phyloP scores from a whole-genome alignment of 2,888 invertebrate species.

The Ethmia dodecea region DNA sequence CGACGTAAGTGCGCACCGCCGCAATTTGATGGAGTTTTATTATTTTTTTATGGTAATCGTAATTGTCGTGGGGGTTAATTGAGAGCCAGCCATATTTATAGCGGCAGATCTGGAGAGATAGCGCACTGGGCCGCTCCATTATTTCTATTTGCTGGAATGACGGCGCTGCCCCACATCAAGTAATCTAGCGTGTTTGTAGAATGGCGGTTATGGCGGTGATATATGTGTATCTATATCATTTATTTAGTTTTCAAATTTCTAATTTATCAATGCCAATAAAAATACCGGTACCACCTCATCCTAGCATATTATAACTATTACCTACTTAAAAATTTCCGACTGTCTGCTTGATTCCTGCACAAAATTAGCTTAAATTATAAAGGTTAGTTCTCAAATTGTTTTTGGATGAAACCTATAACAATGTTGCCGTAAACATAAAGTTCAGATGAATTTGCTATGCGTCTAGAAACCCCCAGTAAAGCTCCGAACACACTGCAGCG shows the following conservation, averaged over 20 bases:
- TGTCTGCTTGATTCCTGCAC: not conserved
- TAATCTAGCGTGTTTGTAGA: too few relatives aligned
- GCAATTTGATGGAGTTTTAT: constrained; percentile 61
- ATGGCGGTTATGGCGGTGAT: too few relatives aligned
- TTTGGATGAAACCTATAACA: too few relatives aligned
- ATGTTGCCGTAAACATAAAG: too few relatives aligned
- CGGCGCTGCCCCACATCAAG: constrained; percentile 20
- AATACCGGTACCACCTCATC: too few relatives aligned
- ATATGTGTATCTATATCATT: too few relatives aligned
- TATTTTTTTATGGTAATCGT: constrained; percentile 67
- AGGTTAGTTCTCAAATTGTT: not conserved
- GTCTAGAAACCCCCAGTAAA: constrained; percentile 28
- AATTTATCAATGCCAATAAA: too few relatives aligned
- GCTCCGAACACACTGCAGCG: constrained; percentile 44
- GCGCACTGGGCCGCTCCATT: constrained; percentile 39
- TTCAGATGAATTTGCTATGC: not conserved
- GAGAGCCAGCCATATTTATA: constrained; percentile 58
- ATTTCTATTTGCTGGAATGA: constrained; percentile 54
- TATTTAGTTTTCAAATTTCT: too few relatives aligned
- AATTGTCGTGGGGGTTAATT: constrained; percentile 63
- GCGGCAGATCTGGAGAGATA: constrained; percentile 49
- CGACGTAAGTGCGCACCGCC: constrained; percentile 36
- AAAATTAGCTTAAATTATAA: not conserved
- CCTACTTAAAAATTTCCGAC: too few relatives aligned
- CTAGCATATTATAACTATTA: too few relatives aligned